A percentile compares a stretch with the other conserved stretches of the same genome.
phyloP scores from a whole-genome alignment of 2,797 vertebrate genomes.

The Coilia nasus region DNA sequence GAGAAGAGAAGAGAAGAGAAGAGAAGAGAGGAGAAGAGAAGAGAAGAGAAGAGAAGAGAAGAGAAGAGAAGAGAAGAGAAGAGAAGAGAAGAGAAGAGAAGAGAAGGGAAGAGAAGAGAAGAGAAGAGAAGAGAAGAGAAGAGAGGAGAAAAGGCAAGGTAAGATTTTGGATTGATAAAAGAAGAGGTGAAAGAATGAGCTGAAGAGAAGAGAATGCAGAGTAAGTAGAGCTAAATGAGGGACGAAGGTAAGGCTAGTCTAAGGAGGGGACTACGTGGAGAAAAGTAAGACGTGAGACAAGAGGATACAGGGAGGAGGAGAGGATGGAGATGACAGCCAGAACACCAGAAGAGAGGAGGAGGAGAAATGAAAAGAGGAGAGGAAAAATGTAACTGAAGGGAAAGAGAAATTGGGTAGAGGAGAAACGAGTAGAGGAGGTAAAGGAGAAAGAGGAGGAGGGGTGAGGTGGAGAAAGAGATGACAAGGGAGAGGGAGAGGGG shows the following conservation, averaged over 20 bases:
- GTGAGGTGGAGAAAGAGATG: background rate
- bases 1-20: background rate
- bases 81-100: too few relatives aligned
- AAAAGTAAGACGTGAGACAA: too few relatives aligned
- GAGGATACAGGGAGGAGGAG: background rate
- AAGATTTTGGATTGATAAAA: background rate
- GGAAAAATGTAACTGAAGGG: slow-evolving; percentile 38
- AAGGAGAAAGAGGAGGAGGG: slow-evolving; percentile 9
- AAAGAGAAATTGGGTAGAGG: slow-evolving; percentile 42
- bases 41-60: background rate
- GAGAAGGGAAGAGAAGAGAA: background rate
- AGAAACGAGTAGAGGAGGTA: background rate
- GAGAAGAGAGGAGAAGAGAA: background rate
- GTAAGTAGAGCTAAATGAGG: slow-evolving; percentile 38
- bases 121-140: background rate
- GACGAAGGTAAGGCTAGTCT: background rate
- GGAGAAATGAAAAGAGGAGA: slow-evolving; percentile 45
- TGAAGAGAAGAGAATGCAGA: slow-evolving; percentile 47
- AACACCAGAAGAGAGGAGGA: slow-evolving; percentile 6
- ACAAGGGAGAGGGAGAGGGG: background rate
- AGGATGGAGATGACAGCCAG: background rate
- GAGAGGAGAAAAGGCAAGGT: background rate
- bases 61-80: background rate
- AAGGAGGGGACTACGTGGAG: too few relatives aligned
- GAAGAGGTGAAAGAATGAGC: background rate